Evolutionary conservation across 2,888 invertebrate species (phyloP), one percentile per base, ranked within the genome.

Genomic region (Eristalinus aeneus): DNA sequence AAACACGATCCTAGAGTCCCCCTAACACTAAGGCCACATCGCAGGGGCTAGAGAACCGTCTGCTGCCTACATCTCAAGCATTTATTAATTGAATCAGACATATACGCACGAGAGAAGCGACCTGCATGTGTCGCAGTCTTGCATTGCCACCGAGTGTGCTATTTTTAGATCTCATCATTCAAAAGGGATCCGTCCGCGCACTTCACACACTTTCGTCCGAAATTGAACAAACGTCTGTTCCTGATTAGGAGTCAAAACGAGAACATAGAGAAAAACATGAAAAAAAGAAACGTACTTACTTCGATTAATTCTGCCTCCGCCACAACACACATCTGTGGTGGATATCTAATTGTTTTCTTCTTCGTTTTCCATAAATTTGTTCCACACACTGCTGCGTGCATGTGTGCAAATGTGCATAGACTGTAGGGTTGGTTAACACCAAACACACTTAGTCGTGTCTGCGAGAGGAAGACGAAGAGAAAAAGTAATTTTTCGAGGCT

Each of bases 401-500:
- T 46, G 46, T 46, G 46, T 46, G 46, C 46, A 16, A 46, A 46
- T 46, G 46, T 46, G 46, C 46, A 46, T 46, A 46, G 46, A 46
- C 46, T 16, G n/a, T 46, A 16, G 46, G 46, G 46, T 46, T 46
- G 46, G 16, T 46, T n/a, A n/a, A 16, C 27, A 27, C 31, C 68
- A 12, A 36, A 56, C 23, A 23, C 27, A 20, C n/a, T 58, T 39
- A n/a, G 27, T 27, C 5, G 27, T 27, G 27, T 27, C 20, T 12
- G 46, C 53, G 9, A 16, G 11, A 10, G 64, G 9, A 9, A 9
- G 1, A 39, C 39, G 27, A 65, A 23, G 27, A 12, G 22, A 69
- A 36, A 71, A 34, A 1, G 56, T 11, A 56, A 20, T 22, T 12
- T 8, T 67, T 72, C 72, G 53, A 67, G 72, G 60, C 65, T 79